A percentile compares a stretch with the other conserved stretches of the same genome.
Evolutionary conservation across 2,888 invertebrate species (phyloP).

Genomic region (Sinotaia quadrata): DNA sequence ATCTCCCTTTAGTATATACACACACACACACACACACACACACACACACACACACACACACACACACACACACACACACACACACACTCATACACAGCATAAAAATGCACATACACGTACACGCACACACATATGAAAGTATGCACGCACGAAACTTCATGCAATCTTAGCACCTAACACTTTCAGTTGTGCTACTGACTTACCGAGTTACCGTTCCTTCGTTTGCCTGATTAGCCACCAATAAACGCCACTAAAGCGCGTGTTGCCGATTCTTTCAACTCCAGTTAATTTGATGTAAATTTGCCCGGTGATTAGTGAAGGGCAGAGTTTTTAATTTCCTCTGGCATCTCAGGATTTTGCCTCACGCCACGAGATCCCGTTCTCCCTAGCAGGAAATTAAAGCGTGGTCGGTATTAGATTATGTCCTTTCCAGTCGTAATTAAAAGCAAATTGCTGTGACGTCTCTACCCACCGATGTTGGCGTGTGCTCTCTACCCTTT

Average conservation of each 20-base stretch:
- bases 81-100: no score
- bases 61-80: no score
- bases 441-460: conserved; percentile 46
- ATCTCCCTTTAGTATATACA: no score
- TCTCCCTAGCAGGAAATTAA: conserved; percentile 49
- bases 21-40: no score
- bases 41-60: no score
- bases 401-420: conserved; percentile 45
- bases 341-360: conserved; percentile 34
- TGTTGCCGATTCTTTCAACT: conserved; percentile 30
- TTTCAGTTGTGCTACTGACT: not conserved
- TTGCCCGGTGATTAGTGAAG: conserved; percentile 41
- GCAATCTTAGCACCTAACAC: not conserved
- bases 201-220: conserved; percentile 1
- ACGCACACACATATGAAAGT: no score
- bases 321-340: conserved; percentile 46
- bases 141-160: no score
- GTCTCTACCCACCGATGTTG: no score
- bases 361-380: conserved; percentile 37
- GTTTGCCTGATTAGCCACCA: conserved; percentile 18
- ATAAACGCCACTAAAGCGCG: conserved; percentile 16
- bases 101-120: no score
- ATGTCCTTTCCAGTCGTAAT: conserved; percentile 42
- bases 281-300: conserved; percentile 48
- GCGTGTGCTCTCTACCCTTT: no score